Conservation (phyloP, 2,113 vertebrate genomes). For the Elephas maximus region DNA sequence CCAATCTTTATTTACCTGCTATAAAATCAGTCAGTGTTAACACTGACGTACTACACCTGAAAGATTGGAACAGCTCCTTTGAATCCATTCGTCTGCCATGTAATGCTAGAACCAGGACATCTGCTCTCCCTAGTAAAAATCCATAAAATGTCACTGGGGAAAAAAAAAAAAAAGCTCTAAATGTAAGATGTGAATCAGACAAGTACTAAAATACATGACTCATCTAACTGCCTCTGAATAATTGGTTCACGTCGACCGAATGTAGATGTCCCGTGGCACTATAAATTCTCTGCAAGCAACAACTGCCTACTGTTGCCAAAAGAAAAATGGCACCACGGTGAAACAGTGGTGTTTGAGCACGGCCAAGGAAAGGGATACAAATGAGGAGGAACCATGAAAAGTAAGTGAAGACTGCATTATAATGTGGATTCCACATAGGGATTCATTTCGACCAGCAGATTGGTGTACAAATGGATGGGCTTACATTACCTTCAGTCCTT, state of each 20-base stretch:
- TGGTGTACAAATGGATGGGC: neutral
- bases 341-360: neutral
- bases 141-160: slow-evolving; percentile 54
- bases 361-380: neutral
- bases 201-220: slow-evolving; percentile 9
- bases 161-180: neutral
- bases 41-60: neutral
- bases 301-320: neutral
- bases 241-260: neutral
- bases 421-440: neutral
- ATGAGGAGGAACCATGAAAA: neutral
- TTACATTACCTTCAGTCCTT: neutral
- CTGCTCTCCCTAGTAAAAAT: slow-evolving; percentile 51
- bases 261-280: neutral
- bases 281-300: neutral
- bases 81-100: neutral
- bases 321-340: neutral
- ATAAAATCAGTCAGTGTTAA: neutral
- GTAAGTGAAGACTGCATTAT: neutral
- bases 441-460: neutral
- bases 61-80: slow-evolving; percentile 41
- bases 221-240: neutral
- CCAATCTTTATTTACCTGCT: neutral
- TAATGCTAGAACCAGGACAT: slow-evolving; percentile 52
- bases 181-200: slow-evolving; percentile 19